Base-by-base conservation (phyloP, 2,888 invertebrate genomes). In the Tetanocera ferruginea region DNA sequence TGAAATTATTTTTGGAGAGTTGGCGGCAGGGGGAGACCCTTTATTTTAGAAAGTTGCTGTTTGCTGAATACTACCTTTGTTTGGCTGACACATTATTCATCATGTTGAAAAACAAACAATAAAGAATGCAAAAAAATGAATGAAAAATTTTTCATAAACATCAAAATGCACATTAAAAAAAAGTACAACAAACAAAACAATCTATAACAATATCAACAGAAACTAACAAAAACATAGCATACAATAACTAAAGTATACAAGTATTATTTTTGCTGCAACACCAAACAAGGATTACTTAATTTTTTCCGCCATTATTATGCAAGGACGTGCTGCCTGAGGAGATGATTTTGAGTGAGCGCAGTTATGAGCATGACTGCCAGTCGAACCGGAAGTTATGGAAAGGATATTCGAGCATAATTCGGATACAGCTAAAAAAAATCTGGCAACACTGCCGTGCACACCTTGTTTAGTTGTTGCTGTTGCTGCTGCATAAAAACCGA, bases 251-350 rank as follows among this genome's bases (percentile, higher is more conserved):
- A 52, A 34, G 49, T 5, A 5, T 9, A 43, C n/a, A 31, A 34
- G 5, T 31, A 51, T 9, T 23, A 52, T 70, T 70, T 70, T 70
- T 28, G 70, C 31, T 17, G 17, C 55, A n/a, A 71, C 55, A 34
- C 31, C 37, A 52, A 71, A 71, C 71, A 71, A 71, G 57, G 55
- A 71, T 71, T 69, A 69, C 69, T 51, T 49, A 71, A 57, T 52
- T 71, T 71, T 19, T 71, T 34, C 25, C 37, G 19, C 34, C n/a
- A 23, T 55, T 23, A 19, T 17, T 25, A 37, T 37, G 55, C 34
- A 60, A 25, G 71, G 57, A 69, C 51, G 17, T 51, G 25, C 69
- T 51, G 51, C 14, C 25, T 28, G 28, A 60, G 11, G 60, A 60
- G 60, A 60, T 25, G 28, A 28, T 25, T 57, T 9, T 60, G 28